Evolutionary conservation across 2,113 vertebrate species (phyloP).

Genomic region (human): DNA sequence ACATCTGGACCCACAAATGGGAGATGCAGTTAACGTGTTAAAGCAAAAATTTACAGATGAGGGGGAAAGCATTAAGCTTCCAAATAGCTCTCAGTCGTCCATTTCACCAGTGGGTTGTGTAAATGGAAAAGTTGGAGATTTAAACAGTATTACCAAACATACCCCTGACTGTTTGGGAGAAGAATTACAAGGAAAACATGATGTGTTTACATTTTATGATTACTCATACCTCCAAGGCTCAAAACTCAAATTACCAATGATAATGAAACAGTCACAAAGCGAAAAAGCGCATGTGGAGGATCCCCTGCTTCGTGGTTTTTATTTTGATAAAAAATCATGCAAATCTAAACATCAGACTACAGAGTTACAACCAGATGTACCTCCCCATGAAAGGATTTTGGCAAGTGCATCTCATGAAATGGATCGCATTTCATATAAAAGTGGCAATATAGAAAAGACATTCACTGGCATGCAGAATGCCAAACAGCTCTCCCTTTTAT

Average conservation of each 20-base stretch:
- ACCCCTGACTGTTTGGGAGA: slow-evolving; percentile 79
- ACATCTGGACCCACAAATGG: slow-evolving; percentile 75
- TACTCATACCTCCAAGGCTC: slow-evolving; percentile 88
- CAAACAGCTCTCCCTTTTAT: slow-evolving; percentile 81
- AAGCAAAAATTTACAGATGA: slow-evolving; percentile 81
- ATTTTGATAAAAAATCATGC: slow-evolving; percentile 88
- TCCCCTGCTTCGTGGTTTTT: slow-evolving; percentile 81
- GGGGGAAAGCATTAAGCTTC: slow-evolving; percentile 72
- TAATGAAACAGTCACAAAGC: slow-evolving; percentile 81
- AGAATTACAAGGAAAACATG: slow-evolving; percentile 83
- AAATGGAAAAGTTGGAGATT: slow-evolving; percentile 82
- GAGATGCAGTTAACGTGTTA: slow-evolving; percentile 76
- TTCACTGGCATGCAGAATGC: slow-evolving; percentile 68
- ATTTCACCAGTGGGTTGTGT: slow-evolving; percentile 72
- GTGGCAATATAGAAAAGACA: slow-evolving; percentile 77
- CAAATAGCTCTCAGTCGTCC: slow-evolving; percentile 79
- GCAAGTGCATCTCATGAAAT: slow-evolving; percentile 73
- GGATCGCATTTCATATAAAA: slow-evolving; percentile 75
- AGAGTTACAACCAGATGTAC: slow-evolving; percentile 80
- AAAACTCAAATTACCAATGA: slow-evolving; percentile 84
- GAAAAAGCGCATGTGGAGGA: slow-evolving; percentile 83
- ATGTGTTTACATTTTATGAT: slow-evolving; percentile 88
- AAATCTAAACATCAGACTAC: slow-evolving; percentile 84
- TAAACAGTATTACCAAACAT: slow-evolving; percentile 74
- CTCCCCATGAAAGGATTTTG: slow-evolving; percentile 74